phyloP scores from a whole-genome alignment of 2,797 vertebrate genomes.

The Dromococcyx pavoninus region DNA sequence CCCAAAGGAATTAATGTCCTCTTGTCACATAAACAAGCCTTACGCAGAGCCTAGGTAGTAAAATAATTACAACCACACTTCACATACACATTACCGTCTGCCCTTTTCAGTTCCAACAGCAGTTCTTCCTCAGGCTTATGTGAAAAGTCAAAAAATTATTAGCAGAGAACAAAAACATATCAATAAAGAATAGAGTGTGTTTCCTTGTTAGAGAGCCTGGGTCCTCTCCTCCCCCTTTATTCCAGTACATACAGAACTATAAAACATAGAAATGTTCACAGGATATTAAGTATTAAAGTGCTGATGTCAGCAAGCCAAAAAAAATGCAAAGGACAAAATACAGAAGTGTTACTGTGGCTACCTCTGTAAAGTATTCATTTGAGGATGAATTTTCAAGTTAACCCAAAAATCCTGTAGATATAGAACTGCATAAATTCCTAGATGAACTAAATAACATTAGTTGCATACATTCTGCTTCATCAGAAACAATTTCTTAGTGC shows the following conservation, averaged over 20 bases:
- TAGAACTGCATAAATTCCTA: not conserved
- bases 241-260: slow-evolving; percentile 8
- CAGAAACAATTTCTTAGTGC: not conserved
- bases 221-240: not conserved
- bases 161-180: slow-evolving; percentile 17
- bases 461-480: not conserved
- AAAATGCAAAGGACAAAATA: slow-evolving; percentile 42
- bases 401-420: not conserved
- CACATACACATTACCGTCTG: not conserved
- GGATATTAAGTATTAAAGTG: slow-evolving; percentile 39
- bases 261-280: slow-evolving; percentile 50
- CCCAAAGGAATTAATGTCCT: slow-evolving; percentile 29
- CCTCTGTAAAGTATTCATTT: not conserved
- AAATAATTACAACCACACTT: slow-evolving; percentile 42
- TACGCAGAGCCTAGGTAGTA: slow-evolving; percentile 22
- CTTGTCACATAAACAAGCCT: slow-evolving; percentile 28
- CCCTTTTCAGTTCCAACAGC: not conserved
- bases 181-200: slow-evolving; percentile 4
- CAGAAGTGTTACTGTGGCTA: slow-evolving; percentile 37
- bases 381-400: slow-evolving; percentile 18
- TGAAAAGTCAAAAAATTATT: slow-evolving; percentile 10
- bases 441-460: not conserved
- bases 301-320: slow-evolving; percentile 60
- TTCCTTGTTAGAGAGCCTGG: slow-evolving; percentile 5
- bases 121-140: slow-evolving; percentile 4